Base-by-base conservation (phyloP, 2,888 invertebrate species). In the Diplolepis rosae region DNA sequence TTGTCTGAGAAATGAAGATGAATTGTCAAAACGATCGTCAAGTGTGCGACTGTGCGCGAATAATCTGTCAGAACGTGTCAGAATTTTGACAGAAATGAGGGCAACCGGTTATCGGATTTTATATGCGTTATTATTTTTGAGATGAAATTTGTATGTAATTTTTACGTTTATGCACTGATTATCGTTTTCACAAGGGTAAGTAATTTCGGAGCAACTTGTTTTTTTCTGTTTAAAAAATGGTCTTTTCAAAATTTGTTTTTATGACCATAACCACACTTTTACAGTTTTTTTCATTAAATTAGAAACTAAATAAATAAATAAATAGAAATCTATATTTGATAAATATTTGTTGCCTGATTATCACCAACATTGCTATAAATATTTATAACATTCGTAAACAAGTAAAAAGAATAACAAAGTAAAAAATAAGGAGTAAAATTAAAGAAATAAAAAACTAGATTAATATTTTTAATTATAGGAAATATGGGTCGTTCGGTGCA, bases 101-200 rank as follows among this genome's bases (percentile, higher is more conserved):
- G 72, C 66, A 76, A 67, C 65, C 48, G 66, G 70, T 76, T 56
- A 48, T 50, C 72, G 70, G 48, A 74, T 77, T 78, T 80, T 79
- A 42, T 77, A 76, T 67, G 54, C 39, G 30, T 56, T 56, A 61
- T 61, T 56, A 56, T 75, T 74, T 77, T 79, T 79, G 73, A 66
- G 66, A 84, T 84, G 83, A 79, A 70, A 77, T 79, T 79, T 80
- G 30, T 79, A 70, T 71, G 67, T 66, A 69, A 72, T 48, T 74
- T 81, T 80, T 80, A 76, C 72, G 22, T 35, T 13, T 61, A 24
- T 61, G 75, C 75, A 67, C 50, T 80, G 66, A 65, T 80, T 27
- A 68, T 80, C 28, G 45, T 80, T 75, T 79, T 79, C 4, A 74
- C 71, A 18, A 70, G 67, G 80, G 82, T 82, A 32, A 79, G 75